A percentile compares a stretch with the other conserved stretches of the same genome.
Evolutionary conservation across 2,797 vertebrate genomes (phyloP).

Genomic region (Acridotheres tristis): DNA sequence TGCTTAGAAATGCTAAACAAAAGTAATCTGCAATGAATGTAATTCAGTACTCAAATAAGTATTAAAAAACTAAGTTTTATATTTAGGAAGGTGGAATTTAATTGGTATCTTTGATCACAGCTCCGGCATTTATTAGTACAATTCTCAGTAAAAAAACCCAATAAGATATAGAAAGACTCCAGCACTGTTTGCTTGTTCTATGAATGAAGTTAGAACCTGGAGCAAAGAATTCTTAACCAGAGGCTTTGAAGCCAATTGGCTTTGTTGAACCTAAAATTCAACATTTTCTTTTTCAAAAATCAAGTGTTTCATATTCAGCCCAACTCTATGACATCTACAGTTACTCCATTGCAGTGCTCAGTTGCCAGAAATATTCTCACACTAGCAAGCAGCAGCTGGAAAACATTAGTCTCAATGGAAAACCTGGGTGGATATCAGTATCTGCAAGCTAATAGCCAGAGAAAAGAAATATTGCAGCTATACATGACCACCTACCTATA

Average conservation of each 20-base stretch:
- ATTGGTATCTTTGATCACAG: neutral
- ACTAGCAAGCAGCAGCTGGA: neutral
- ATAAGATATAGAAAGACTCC: neutral
- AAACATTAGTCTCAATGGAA: neutral
- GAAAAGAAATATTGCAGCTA: neutral
- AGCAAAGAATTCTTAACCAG: neutral
- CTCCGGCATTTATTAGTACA: neutral
- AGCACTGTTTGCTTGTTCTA: neutral
- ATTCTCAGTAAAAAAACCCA: neutral
- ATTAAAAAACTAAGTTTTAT: neutral
- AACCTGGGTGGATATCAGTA: neutral
- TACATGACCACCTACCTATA: neutral
- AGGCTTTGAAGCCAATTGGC: neutral
- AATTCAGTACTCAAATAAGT: neutral
- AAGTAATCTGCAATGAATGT: neutral
- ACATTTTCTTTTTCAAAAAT: neutral
- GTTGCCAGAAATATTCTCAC: neutral
- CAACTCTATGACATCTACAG: neutral
- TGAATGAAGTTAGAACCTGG: neutral
- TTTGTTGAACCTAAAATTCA: neutral
- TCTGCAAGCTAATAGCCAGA: neutral
- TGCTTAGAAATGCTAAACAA: neutral
- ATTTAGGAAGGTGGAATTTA: neutral
- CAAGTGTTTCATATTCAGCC: neutral
- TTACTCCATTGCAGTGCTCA: neutral